A percentile compares a stretch with the other conserved stretches of the same genome.
phyloP scores from a whole-genome alignment of 2,797 vertebrate species.

The Lepidocolaptes lacrymiger region DNA sequence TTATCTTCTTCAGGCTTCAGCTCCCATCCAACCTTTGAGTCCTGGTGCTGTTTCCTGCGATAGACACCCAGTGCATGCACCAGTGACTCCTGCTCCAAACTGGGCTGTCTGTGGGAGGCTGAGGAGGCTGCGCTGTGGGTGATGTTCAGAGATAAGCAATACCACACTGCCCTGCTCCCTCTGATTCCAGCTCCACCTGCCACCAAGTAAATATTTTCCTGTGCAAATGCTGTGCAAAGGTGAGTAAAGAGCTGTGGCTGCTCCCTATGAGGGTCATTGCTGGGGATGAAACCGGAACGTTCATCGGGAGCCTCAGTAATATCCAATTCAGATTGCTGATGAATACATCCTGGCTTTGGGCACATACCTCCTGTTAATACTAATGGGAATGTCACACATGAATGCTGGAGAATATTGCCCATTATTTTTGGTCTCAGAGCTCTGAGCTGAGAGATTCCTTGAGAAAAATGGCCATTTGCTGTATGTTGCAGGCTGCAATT shows the following conservation, averaged over 20 bases:
- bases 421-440: conserved; percentile 68
- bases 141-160: background rate
- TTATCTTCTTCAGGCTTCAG: background rate
- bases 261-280: background rate
- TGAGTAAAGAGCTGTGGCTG: background rate
- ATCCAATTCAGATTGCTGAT: conserved; percentile 50
- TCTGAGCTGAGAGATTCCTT: conserved; percentile 46
- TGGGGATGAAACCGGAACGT: background rate
- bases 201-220: background rate
- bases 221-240: background rate
- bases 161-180: background rate
- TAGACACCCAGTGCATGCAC: accelerated
- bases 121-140: background rate
- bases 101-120: background rate
- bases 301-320: conserved; percentile 5
- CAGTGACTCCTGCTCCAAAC: background rate
- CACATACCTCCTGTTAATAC: conserved; percentile 60
- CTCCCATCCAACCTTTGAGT: background rate
- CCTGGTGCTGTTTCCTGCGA: background rate
- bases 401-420: conserved; percentile 67
- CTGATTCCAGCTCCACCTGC: background rate
- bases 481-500: conserved; percentile 44
- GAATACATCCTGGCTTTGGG: conserved; percentile 54
- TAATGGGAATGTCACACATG: conserved; percentile 66
- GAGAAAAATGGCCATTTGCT: conserved; percentile 69